Evolutionary conservation across 1,140 invertebrate genomes (phyloP), one percentile per base, ranked within the genome.

Genomic region (Harlomillsia oculata): DNA sequence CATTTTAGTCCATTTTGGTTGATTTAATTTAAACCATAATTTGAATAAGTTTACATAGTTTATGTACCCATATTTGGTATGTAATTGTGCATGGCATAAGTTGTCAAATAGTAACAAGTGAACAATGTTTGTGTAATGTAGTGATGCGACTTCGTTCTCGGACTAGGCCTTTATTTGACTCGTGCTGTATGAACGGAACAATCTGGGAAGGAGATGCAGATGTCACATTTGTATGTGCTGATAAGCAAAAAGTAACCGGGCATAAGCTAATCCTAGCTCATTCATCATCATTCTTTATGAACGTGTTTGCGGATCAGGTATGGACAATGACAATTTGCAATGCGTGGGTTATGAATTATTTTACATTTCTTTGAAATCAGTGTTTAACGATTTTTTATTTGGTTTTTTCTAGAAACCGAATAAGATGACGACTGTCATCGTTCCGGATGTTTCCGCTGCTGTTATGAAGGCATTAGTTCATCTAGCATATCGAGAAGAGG

Each of bases 251-350:
- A 21, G 43, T 57, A 14, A 13, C 25, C 5, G 56, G 44, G 5
- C 62, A 64, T 36, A 60, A 56, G 53, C 30, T 64, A 9, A 64
- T 64, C 21, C 25, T 64, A 34, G 49, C 53, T 3, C 26, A 49
- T 5, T 45, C 49, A 3, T 60, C 55, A 2, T 57, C 49, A 26
- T 58, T 64, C 28, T 64, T 64, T 30, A 34, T 29, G 0, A 37
- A 43, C 2, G 20, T 60, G 14, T 64, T 64, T 43, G 46, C 34
- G 34, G 62, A 54, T 51, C 62, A 64, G 58, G 62, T 64, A 53
- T n/a, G 8, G n/a, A 37, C 20, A 32, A 14, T 39, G 18, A 26
- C 16, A 21, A 40, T 20, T 8, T 25, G n/a, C 40, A 21, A 14
- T 32, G 5, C 36, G 3, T 32, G 25, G 1, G 11, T 40, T 53